These are phyloP conservation scores for Podilymbus podiceps DNA, from an alignment of 2,113 vertebrate species.

Conservation along the genomic window DNA sequence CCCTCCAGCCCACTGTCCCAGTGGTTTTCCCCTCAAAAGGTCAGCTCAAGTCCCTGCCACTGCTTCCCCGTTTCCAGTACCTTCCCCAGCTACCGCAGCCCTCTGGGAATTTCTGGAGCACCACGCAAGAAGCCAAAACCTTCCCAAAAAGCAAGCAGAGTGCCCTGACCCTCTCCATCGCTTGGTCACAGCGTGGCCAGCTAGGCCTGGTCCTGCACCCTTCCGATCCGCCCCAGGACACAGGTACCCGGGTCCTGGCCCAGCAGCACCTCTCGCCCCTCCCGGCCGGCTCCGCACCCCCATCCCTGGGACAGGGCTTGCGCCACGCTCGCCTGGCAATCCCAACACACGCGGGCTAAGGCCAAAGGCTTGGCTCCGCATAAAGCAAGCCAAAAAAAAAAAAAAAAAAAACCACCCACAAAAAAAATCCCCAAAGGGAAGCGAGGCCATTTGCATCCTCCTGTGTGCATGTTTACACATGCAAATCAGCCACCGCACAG, in stretches of 20 bases:
- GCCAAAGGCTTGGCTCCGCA: neutral
- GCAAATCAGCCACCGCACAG: neutral
- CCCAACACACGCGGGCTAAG: neutral
- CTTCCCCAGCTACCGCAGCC: neutral
- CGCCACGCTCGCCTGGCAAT: neutral
- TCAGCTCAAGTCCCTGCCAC: neutral
- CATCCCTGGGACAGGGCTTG: fast-evolving
- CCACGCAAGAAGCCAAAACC: neutral
- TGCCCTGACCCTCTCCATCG: neutral
- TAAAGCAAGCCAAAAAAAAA: no score
- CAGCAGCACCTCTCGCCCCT: neutral
- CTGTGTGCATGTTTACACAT: neutral
- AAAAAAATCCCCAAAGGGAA: neutral
- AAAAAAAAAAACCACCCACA: no score
- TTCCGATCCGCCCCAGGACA: no score
- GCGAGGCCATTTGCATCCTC: neutral
- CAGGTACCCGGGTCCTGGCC: neutral
- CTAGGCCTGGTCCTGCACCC: neutral
- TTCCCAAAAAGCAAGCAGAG: neutral
- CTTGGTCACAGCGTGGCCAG: fast-evolving
- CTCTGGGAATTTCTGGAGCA: neutral
- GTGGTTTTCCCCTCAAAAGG: neutral
- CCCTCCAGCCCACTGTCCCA: neutral
- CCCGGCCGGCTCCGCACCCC: neutral
- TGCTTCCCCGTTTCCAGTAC: neutral